Evolutionary conservation across 2,797 vertebrate genomes (phyloP).

Genomic region (Xenops minutus): DNA sequence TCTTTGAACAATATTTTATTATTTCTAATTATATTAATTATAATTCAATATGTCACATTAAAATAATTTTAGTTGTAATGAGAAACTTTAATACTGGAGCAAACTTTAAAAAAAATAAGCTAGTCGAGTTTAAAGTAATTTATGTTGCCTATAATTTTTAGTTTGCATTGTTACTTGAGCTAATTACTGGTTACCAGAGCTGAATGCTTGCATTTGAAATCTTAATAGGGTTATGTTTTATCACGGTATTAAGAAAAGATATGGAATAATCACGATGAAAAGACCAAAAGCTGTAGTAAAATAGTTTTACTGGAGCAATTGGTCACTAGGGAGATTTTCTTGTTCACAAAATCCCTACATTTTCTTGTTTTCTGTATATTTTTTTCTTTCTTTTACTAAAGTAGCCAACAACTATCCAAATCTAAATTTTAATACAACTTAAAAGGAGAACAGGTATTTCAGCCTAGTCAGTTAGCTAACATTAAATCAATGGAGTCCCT

Average conservation of each 20-base stretch:
- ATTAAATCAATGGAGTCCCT: not conserved
- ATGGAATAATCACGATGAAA: not conserved
- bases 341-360: not conserved
- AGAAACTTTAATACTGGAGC: constrained; percentile 23
- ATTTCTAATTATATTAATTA: constrained; percentile 64
- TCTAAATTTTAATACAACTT: not conserved
- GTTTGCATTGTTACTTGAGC: not conserved
- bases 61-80: constrained; percentile 55
- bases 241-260: not conserved
- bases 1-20: constrained; percentile 45
- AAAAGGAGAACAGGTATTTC: not conserved
- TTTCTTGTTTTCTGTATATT: not conserved
- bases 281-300: not conserved
- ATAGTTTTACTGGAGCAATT: not conserved
- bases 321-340: not conserved
- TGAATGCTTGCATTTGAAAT: constrained; percentile 14
- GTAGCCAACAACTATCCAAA: not conserved
- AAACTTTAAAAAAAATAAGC: not conserved
- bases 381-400: not conserved
- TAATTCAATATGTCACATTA: constrained; percentile 58
- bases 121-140: constrained; percentile 37
- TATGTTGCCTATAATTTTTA: constrained; percentile 30
- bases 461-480: not conserved
- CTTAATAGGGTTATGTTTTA: not conserved
- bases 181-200: constrained; percentile 38